Evolutionary conservation across 2,113 vertebrate species (phyloP).

Genomic region (Leptosomus discolor): DNA sequence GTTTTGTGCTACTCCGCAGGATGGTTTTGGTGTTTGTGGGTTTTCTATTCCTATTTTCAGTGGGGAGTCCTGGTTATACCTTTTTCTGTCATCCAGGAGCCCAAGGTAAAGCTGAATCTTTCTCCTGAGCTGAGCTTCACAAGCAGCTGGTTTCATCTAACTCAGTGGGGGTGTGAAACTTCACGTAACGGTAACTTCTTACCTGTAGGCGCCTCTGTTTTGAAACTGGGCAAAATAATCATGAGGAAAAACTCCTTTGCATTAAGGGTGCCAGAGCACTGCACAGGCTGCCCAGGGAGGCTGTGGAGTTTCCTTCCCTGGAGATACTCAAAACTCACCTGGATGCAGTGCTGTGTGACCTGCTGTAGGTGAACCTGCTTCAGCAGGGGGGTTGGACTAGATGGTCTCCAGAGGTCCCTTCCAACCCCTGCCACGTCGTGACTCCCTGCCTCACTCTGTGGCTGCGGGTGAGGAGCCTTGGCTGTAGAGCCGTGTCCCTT

Average conservation of each 20-base stretch:
- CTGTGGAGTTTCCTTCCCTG: no score
- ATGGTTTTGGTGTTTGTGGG: not conserved
- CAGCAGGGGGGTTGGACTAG: no score
- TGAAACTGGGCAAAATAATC: not conserved
- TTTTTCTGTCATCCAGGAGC: not conserved
- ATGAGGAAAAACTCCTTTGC: no score
- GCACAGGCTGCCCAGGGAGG: no score
- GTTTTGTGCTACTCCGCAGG: not conserved
- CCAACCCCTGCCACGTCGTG: no score
- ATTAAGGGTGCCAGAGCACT: no score
- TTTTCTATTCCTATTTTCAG: not conserved
- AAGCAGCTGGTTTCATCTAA: not conserved
- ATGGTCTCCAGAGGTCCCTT: no score
- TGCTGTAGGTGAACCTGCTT: no score
- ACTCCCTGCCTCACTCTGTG: no score
- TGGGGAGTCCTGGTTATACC: not conserved
- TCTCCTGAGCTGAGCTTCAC: not conserved
- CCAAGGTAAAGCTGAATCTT: not conserved
- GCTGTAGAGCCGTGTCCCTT: not conserved
- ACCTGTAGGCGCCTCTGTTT: not conserved
- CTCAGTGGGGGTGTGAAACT: not conserved
- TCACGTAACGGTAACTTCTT: accelerated
- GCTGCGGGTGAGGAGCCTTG: not conserved
- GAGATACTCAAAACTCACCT: no score
- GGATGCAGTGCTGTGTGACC: no score